These are phyloP conservation scores for Heterotilapia buettikoferi DNA, from an alignment of 2,113 vertebrate species.

Conservation along the genomic window DNA sequence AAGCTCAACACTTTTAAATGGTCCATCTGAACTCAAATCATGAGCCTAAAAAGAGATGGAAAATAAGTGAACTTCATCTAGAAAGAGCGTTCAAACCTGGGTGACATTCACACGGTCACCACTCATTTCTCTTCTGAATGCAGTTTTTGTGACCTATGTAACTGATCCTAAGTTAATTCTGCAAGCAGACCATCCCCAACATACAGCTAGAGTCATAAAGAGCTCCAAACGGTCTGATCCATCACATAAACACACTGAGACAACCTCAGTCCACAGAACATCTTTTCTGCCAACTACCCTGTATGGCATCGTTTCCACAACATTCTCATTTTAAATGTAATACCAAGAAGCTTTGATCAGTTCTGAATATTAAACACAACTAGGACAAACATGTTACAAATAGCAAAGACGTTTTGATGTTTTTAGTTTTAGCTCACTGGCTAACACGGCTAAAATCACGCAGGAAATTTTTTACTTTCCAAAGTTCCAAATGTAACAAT, in stretches of 20 bases:
- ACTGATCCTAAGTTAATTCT: neutral
- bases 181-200: neutral
- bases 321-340: neutral
- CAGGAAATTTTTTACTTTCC: neutral
- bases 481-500: neutral
- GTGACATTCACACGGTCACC: neutral
- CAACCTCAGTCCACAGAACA: neutral
- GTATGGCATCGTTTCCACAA: neutral
- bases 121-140: neutral
- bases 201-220: neutral
- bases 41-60: neutral
- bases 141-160: neutral
- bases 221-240: neutral
- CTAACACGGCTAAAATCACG: neutral
- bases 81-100: neutral
- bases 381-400: neutral
- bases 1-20: neutral
- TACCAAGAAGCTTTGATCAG: neutral
- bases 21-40: neutral
- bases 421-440: neutral
- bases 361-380: neutral
- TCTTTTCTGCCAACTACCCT: neutral
- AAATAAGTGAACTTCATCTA: neutral
- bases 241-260: neutral
- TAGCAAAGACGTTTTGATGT: neutral